Conservation (phyloP, 2,113 vertebrate species). For the Datnioides undecimradiatus region DNA sequence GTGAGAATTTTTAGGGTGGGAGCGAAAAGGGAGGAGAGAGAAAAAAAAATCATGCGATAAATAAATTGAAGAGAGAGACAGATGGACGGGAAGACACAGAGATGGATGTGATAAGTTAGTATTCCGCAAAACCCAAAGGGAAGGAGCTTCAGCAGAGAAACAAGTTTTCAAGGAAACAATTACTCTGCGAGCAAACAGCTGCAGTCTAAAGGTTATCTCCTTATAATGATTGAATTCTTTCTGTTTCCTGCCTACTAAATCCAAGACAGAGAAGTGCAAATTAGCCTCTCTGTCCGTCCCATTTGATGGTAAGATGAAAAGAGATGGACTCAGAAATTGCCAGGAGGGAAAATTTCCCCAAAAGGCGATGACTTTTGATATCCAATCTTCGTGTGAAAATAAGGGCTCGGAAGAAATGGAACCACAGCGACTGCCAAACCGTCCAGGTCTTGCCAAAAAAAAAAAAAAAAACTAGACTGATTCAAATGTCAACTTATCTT, state of each 20-base stretch:
- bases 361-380: slow-evolving; percentile 63
- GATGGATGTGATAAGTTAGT: slow-evolving; percentile 19
- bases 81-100: slow-evolving; percentile 25
- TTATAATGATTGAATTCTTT: slow-evolving; percentile 50
- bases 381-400: slow-evolving; percentile 61
- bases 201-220: slow-evolving; percentile 64
- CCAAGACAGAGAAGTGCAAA: slow-evolving; percentile 39
- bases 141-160: slow-evolving; percentile 27
- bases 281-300: slow-evolving; percentile 41
- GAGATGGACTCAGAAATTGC: slow-evolving; percentile 54
- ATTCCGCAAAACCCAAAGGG: slow-evolving; percentile 23
- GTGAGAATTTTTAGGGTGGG: not conserved
- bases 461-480: slow-evolving; percentile 46
- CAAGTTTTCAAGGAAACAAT: slow-evolving; percentile 61
- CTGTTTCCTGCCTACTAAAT: slow-evolving; percentile 37
- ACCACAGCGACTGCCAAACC: slow-evolving; percentile 15
- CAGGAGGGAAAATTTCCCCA: slow-evolving; percentile 55
- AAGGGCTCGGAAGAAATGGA: slow-evolving; percentile 57
- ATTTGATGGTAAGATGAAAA: slow-evolving; percentile 67
- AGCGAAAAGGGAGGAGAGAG: not conserved
- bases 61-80: slow-evolving; percentile 27
- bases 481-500: slow-evolving; percentile 42
- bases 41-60: slow-evolving; percentile 12
- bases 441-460: slow-evolving; percentile 18
- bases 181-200: slow-evolving; percentile 45